A percentile compares a stretch with the other conserved stretches of the same genome.
Evolutionary conservation across 2,113 vertebrate genomes (phyloP).

Genomic region (Callaeas wilsoni): DNA sequence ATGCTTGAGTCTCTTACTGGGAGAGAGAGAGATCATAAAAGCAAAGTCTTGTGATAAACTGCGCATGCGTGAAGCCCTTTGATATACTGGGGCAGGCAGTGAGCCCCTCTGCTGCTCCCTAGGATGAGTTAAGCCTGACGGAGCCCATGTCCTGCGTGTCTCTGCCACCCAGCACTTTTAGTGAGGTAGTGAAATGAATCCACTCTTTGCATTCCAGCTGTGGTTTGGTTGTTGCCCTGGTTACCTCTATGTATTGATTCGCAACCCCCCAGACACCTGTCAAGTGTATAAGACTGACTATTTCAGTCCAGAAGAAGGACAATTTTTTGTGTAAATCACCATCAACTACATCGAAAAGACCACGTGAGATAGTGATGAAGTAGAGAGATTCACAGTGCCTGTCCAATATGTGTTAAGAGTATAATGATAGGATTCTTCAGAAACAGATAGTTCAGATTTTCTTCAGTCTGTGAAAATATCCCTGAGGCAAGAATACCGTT

Average conservation of each 20-base stretch:
- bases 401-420: neutral
- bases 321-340: neutral
- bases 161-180: neutral
- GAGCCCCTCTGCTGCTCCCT: neutral
- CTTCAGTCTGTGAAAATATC: neutral
- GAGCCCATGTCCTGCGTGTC: neutral
- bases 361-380: neutral
- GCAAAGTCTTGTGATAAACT: too few species aligned
- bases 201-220: neutral
- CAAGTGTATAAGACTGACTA: neutral
- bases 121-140: neutral
- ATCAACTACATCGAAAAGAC: neutral
- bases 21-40: neutral
- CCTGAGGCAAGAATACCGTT: neutral
- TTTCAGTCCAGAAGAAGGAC: neutral
- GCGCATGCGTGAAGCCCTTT: rapidly evolving
- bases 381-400: neutral
- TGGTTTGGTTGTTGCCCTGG: neutral
- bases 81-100: rapidly evolving
- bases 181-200: neutral
- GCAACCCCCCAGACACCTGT: neutral
- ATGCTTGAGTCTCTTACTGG: neutral
- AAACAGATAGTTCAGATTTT: neutral
- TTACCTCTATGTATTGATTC: neutral
- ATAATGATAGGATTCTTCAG: neutral